Percentiles rank a stretch among this genome's conserved stretches.
Evolutionary conservation across 2,888 invertebrate genomes (phyloP).

Genomic region (Leptopilina myrica): DNA sequence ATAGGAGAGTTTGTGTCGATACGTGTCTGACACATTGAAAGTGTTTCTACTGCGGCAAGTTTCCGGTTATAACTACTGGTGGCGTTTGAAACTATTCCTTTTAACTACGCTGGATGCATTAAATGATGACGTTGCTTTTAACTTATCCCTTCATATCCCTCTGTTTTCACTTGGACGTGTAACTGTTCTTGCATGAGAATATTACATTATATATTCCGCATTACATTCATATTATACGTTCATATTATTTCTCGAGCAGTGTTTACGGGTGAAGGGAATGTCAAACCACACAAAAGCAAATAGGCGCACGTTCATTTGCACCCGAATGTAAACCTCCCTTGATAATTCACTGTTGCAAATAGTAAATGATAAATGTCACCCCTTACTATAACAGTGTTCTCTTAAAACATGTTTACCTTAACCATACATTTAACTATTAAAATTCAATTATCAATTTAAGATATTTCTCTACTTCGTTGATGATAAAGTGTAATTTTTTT

Average conservation of each 20-base stretch:
- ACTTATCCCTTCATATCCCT: conserved; percentile 44
- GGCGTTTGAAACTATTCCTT: conserved; percentile 2
- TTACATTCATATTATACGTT: conserved; percentile 56
- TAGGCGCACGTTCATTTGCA: conserved; percentile 27
- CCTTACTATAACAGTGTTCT: not conserved
- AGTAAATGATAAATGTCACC: conserved; percentile 21
- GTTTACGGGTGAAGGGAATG: conserved; percentile 23
- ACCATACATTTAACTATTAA: too few species aligned
- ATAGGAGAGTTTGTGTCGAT: conserved; percentile 3
- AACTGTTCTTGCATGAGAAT: conserved; percentile 52
- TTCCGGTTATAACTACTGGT: conserved; percentile 9
- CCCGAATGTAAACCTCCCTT: conserved; percentile 32
- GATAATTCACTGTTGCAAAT: conserved; percentile 14
- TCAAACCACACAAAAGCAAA: conserved; percentile 19
- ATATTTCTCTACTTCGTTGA: too few species aligned
- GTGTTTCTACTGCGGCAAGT: conserved; percentile 25
- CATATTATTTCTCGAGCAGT: conserved; percentile 38
- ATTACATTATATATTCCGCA: conserved; percentile 59
- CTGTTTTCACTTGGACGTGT: conserved; percentile 45
- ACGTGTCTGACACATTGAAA: conserved; percentile 18
- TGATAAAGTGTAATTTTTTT: not conserved
- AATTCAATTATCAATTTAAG: too few species aligned
- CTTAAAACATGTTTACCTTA: not conserved
- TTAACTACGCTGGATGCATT: conserved; percentile 35
- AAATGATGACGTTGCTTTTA: conserved; percentile 58